Conservation (phyloP, 2,797 vertebrate genomes). For the Chiloscyllium punctatum region DNA sequence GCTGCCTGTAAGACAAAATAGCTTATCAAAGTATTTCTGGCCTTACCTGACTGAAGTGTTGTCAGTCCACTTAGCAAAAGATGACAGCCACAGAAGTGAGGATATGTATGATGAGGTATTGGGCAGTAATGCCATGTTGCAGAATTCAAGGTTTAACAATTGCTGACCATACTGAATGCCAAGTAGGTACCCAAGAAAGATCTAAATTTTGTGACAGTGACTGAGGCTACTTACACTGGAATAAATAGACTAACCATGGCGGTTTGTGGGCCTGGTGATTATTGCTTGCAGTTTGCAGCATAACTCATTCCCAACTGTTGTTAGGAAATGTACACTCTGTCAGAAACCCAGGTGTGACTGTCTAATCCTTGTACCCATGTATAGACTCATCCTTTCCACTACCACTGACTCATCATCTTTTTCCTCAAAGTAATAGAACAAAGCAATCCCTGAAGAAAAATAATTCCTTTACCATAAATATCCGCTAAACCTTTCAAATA, state of each 20-base stretch:
- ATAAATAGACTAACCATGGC: neutral
- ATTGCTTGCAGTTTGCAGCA: neutral
- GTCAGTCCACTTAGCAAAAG: neutral
- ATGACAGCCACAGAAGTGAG: neutral
- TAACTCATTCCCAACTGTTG: neutral
- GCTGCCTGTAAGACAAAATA: neutral
- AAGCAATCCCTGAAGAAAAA: neutral
- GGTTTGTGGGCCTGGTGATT: neutral
- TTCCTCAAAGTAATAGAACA: neutral
- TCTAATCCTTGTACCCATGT: neutral
- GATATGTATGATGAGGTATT: neutral
- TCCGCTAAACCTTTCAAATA: neutral
- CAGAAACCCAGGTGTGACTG: neutral
- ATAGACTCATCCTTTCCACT: neutral
- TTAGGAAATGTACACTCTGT: neutral
- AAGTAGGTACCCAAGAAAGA: neutral
- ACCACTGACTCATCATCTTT: neutral
- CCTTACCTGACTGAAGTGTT: neutral
- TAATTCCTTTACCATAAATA: neutral
- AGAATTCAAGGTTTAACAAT: neutral
- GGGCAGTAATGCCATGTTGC: neutral
- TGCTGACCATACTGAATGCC: neutral
- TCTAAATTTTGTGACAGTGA: neutral
- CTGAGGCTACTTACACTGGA: neutral
- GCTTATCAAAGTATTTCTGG: neutral